A percentile compares a stretch with the other conserved stretches of the same genome.
These are phyloP conservation scores for Gonioctena quinquepunctata DNA, from an alignment of 1,140 invertebrate species.

Conservation along the genomic window DNA sequence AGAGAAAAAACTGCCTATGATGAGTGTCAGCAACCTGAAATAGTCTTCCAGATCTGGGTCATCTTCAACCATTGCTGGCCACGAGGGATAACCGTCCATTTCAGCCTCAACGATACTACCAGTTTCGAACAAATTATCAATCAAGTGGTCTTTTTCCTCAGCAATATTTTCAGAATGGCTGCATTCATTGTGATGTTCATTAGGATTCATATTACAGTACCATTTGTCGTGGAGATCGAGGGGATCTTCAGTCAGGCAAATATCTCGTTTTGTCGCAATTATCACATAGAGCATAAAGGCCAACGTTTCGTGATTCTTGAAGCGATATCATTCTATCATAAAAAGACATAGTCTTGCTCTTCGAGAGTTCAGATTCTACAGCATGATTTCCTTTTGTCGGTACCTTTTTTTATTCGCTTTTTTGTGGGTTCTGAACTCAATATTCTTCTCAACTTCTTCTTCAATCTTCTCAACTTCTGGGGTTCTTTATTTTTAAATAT, in stretches of 20 bases:
- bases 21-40: slow-evolving; percentile 64
- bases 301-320: slow-evolving; percentile 58
- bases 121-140: slow-evolving; percentile 61
- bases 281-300: slow-evolving; percentile 66
- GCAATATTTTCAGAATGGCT: slow-evolving; percentile 56
- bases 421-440: neutral
- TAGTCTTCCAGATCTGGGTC: slow-evolving; percentile 66
- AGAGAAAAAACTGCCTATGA: too few species aligned
- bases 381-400: neutral
- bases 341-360: neutral
- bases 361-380: neutral
- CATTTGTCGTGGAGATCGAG: slow-evolving; percentile 63
- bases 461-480: neutral
- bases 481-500: too few species aligned
- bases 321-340: slow-evolving; percentile 47
- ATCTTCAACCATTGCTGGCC: slow-evolving; percentile 75
- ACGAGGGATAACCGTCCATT: slow-evolving; percentile 68
- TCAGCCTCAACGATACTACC: slow-evolving; percentile 71
- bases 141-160: slow-evolving; percentile 57
- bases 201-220: slow-evolving; percentile 65
- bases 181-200: slow-evolving; percentile 51
- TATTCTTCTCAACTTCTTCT: neutral
- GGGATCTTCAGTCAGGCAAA: slow-evolving; percentile 60
- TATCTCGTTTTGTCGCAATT: slow-evolving; percentile 65
- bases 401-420: neutral